Conservation (phyloP, 2,797 vertebrate genomes). For the Sus cebifrons region DNA sequence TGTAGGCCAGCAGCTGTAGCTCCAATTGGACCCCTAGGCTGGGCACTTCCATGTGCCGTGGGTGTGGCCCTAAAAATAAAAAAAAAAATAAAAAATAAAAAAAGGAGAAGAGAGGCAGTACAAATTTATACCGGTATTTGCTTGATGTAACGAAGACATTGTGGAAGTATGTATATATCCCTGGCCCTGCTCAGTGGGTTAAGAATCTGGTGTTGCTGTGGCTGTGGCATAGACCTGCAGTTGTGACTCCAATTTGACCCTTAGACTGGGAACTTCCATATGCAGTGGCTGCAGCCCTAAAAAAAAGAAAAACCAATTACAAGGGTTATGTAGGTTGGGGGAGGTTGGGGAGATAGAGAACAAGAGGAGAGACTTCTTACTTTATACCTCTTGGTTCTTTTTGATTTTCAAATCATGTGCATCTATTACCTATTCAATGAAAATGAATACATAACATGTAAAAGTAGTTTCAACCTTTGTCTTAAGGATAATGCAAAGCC, state of each 20-base stretch:
- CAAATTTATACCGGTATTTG: background rate
- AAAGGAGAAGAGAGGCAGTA: background rate
- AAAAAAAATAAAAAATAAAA: too few relatives aligned
- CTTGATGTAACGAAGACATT: background rate
- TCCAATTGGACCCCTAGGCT: too few relatives aligned
- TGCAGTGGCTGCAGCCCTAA: too few relatives aligned
- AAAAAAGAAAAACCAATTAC: background rate
- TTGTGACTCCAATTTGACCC: too few relatives aligned
- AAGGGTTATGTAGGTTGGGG: background rate
- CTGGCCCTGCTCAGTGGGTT: too few relatives aligned
- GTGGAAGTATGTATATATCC: background rate
- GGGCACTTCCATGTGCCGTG: too few relatives aligned
- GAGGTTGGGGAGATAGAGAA: background rate
- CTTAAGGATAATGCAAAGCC: background rate
- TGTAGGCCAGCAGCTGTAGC: too few relatives aligned
- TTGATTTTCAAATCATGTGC: background rate
- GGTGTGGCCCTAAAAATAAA: too few relatives aligned
- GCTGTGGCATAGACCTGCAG: too few relatives aligned
- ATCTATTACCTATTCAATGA: background rate
- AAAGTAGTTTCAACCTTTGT: slow-evolving; percentile 27
- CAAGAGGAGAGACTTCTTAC: background rate
- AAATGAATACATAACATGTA: background rate
- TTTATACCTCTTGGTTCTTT: background rate
- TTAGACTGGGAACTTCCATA: too few relatives aligned
- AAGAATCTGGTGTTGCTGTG: too few relatives aligned